These are phyloP conservation scores for Siphamia tubifer DNA, from an alignment of 2,113 vertebrate species.

Conservation along the genomic window DNA sequence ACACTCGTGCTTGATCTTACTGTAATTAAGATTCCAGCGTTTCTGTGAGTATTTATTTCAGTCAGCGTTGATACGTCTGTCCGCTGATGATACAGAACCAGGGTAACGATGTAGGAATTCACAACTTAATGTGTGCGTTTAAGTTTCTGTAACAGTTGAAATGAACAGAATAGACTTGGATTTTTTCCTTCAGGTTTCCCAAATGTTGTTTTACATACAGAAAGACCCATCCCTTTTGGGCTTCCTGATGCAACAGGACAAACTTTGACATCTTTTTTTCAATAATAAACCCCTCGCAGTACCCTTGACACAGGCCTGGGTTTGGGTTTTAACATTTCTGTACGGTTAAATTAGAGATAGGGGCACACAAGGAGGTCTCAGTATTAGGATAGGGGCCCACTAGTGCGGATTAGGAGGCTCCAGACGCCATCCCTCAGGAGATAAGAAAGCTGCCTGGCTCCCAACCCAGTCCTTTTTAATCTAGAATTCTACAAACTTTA, in stretches of 20 bases:
- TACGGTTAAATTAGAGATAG: too few relatives aligned
- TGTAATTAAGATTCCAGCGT: background rate
- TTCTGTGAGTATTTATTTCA: background rate
- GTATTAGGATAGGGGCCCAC: background rate
- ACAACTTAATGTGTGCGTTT: background rate
- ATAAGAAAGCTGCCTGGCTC: background rate
- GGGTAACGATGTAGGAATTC: conserved; percentile 9
- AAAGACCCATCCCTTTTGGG: background rate
- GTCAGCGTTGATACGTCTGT: background rate
- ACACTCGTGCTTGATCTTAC: background rate
- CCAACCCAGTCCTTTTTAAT: background rate
- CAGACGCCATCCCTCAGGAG: too few relatives aligned
- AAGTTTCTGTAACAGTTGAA: background rate
- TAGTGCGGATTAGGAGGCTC: too few relatives aligned
- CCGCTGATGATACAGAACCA: background rate
- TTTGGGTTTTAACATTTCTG: too few relatives aligned
- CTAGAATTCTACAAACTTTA: background rate
- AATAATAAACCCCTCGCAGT: background rate
- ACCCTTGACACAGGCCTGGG: conserved; percentile 39
- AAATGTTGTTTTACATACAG: background rate
- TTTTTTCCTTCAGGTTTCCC: background rate
- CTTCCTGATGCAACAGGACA: background rate
- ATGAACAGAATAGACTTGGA: background rate
- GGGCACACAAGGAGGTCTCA: background rate
- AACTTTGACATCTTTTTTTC: conserved; percentile 5